Evolutionary conservation across 2,113 vertebrate genomes (phyloP), one percentile per base, ranked within the genome.

Genomic region (Platysteira castanea): DNA sequence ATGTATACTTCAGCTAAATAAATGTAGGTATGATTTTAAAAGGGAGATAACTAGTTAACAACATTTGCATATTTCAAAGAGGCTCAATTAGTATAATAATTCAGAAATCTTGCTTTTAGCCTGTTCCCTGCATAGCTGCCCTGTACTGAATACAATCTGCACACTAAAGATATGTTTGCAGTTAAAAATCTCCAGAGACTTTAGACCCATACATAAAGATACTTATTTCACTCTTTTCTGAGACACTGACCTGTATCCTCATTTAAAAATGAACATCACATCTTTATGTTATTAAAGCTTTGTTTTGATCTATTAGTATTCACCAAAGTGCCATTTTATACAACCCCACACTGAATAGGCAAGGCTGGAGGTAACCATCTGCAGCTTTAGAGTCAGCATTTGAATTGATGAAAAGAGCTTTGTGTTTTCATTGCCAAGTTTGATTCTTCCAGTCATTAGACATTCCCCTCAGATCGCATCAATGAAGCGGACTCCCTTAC

Each of bases 341-440:
- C 97, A 97, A 93, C 97, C 91, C 80, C 35, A 19, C 94, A 75
- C 77, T 98, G 98, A 98, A 98, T 98, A 98, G 98, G 96, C 97
- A 94, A 97, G 97, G 98, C 98, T 98, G 97, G 97, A 98, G 96
- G 97, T 98, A 98, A 98, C 98, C 98, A 98, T 98, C 98, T 98
- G 98, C 97, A 98, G 98, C 97, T 98, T 98, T 98, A 97, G 97
- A 98, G 95, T 67, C 97, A 86, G 97, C 31, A 4, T 97, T 98
- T 98, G 97, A 98, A 97, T 96, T 97, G 97, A 98, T 98, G 98
- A 99, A 99, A 99, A 98, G 98, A 96, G 97, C 98, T 98, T 99
- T 98, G 98, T 99, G 97, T 97, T 97, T 98, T 98, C 98, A 98
- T 97, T 98, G 98, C 98, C 98, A 99, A 98, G 98, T 98, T 98